Conservation (phyloP, 2,888 invertebrate genomes). For the Monoplex corrugatus region DNA sequence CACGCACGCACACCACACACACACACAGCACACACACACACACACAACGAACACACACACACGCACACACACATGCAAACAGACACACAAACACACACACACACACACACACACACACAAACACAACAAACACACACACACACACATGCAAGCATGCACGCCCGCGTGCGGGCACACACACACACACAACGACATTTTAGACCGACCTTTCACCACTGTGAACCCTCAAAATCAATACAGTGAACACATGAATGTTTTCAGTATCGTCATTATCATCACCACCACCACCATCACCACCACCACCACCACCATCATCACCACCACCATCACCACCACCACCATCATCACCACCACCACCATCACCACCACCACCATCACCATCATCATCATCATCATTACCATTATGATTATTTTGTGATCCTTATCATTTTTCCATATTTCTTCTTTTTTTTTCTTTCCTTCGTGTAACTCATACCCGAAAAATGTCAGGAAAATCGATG, state of each 20-base stretch:
- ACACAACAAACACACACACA: background rate
- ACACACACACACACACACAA: background rate
- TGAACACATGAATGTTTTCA: background rate
- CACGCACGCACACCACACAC: background rate
- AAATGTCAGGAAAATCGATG: no score
- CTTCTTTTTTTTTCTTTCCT: no score
- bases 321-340: constrained; percentile 20
- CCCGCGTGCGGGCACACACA: background rate
- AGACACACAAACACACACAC: background rate
- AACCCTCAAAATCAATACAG: background rate
- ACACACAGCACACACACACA: background rate
- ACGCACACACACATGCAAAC: background rate
- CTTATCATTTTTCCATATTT: no score
- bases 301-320: constrained; percentile 1
- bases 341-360: background rate
- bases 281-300: constrained; percentile 6
- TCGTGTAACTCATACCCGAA: no score
- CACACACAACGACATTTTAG: background rate
- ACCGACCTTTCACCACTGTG: background rate
- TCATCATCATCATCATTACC: background rate
- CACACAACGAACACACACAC: background rate
- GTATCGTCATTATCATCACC: background rate
- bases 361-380: background rate
- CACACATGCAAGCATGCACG: background rate
- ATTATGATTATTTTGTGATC: background rate